Base-by-base conservation (phyloP, 2,797 vertebrate species). In the Tapera naevia region DNA sequence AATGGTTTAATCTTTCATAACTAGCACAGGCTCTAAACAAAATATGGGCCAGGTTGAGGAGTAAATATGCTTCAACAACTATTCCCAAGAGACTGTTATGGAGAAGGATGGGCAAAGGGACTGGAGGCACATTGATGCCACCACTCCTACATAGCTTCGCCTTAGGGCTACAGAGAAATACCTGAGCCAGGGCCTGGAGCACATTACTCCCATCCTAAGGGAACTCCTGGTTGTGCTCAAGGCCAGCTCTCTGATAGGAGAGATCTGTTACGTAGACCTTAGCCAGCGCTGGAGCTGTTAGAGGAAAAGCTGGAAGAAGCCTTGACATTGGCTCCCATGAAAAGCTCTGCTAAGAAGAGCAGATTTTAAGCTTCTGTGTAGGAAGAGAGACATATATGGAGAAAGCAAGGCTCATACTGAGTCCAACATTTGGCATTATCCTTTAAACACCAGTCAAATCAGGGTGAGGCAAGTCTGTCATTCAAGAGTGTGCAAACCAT, bases 41-140 rank as follows among this genome's bases (percentile, higher is more conserved):
- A 46, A 12, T 12, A 9, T 10, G 18, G 18, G 10, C 6, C 53
- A 35, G 25, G 25, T 18, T 76, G 69, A 61, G 60, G 30, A 83
- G 13, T 16, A 72, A 9, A 4, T 12, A 14, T 5, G 10, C 6
- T 32, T 7, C 27, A 64, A 4, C 0, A 0, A 1, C 23, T 21
- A 5, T 17, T 86, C 18, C 41, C 53, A 57, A 24, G 7, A 69
- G 32, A 12, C 11, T 67, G 13, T 25, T 25, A 21, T 14, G 16
- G 37, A 86, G 17, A 4, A 82, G 15, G 12, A 35, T 11, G 22
- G 10, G 2, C 4, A 33, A 65, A 80, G 58, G 17, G 4, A 1
- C 8, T 33, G 17, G 32, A 58, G 17, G 5, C n/a, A 9, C 14
- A 9, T 0, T 21, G 78, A 13, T 2, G 2, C 2, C 64, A 53